Conservation (phyloP, 2,113 vertebrate genomes). For the Passer domesticus region DNA sequence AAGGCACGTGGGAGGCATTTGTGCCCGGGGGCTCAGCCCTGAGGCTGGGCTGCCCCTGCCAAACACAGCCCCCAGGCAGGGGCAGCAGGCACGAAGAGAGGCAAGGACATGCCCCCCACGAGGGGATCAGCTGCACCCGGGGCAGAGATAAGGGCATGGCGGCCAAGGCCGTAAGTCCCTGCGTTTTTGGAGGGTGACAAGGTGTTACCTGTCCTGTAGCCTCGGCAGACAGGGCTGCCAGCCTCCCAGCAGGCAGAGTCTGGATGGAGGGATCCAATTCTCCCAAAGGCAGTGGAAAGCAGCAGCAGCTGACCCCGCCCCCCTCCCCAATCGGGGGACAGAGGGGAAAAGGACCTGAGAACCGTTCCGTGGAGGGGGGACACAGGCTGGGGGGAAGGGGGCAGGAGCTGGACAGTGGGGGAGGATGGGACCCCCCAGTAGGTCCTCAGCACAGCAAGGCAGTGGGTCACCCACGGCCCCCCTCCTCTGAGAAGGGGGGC, state of each 20-base stretch:
- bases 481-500: not conserved
- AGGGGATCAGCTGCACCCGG: not conserved
- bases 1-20: slow-evolving; percentile 7
- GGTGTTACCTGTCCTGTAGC: not conserved
- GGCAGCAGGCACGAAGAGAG: not conserved
- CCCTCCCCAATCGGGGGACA: fast-evolving
- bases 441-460: slow-evolving; percentile 2
- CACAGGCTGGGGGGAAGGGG: fast-evolving
- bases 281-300: slow-evolving; percentile 43
- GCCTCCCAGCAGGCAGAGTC: not conserved
- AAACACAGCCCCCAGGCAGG: not conserved
- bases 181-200: not conserved
- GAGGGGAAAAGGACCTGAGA: slow-evolving; percentile 55
- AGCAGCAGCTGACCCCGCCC: not conserved
- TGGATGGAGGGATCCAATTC: not conserved
- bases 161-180: not conserved
- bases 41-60: not conserved
- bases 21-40: not conserved
- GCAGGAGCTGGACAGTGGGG: not conserved
- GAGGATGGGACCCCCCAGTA: not conserved
- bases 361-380: not conserved
- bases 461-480: not conserved
- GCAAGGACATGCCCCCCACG: not conserved
- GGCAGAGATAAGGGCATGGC: not conserved
- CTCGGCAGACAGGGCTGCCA: not conserved